A percentile compares a stretch with the other conserved stretches of the same genome.
Evolutionary conservation across 2,888 invertebrate species (phyloP).

Genomic region (Petrolisthes cinctipes): DNA sequence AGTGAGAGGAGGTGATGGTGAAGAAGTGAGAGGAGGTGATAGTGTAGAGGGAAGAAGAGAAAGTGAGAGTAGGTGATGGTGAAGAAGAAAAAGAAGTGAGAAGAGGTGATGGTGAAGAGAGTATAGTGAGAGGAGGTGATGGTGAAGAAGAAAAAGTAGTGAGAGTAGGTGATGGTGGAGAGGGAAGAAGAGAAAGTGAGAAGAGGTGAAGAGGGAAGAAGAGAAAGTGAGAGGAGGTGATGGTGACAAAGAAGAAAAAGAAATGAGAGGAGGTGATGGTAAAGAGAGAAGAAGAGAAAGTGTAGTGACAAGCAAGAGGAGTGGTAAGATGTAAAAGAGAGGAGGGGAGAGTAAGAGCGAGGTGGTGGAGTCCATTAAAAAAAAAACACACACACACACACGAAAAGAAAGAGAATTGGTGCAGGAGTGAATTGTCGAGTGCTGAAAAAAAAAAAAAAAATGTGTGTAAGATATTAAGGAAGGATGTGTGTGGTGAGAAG

Average conservation of each 20-base stretch:
- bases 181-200: neutral
- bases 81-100: neutral
- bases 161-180: neutral
- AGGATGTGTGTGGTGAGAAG: no score
- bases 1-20: neutral
- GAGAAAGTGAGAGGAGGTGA: constrained; percentile 2
- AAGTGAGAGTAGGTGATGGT: neutral
- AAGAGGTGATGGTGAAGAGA: neutral
- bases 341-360: neutral
- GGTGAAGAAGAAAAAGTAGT: neutral
- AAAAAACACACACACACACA: no score
- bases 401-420: no score
- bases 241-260: neutral
- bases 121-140: neutral
- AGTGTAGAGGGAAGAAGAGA: constrained; percentile 3
- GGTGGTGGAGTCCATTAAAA: no score
- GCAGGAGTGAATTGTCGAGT: no score
- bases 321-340: neutral
- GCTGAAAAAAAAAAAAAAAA: no score
- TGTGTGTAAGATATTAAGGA: no score
- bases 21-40: neutral
- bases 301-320: neutral
- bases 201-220: neutral
- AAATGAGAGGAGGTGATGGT: neutral
- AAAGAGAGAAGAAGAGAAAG: neutral